phyloP scores from a whole-genome alignment of 2,797 vertebrate species.

The Gambusia yucatana region DNA sequence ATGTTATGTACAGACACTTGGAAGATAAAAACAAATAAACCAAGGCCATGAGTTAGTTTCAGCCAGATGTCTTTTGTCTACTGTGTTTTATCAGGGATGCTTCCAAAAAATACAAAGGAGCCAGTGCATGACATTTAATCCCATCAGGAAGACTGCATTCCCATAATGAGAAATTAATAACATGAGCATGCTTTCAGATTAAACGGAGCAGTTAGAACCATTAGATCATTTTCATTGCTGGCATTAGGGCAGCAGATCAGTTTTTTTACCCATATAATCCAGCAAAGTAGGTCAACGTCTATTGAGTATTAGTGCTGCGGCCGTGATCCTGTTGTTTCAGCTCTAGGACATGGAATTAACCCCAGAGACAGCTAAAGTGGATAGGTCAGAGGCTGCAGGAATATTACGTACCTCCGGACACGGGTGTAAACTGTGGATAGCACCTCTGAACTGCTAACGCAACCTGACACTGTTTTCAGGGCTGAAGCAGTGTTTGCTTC shows the following conservation, averaged over 20 bases:
- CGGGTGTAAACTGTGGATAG: constrained; percentile 57
- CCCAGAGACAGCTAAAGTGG: constrained; percentile 77
- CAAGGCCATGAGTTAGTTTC: constrained; percentile 55
- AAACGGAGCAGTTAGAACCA: constrained; percentile 83
- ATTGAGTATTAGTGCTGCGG: constrained; percentile 85
- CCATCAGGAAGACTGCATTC: constrained; percentile 83
- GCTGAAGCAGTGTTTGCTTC: constrained; percentile 37
- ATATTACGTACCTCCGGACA: constrained; percentile 71
- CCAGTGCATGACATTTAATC: constrained; percentile 76
- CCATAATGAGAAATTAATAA: constrained; percentile 87
- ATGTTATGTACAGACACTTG: constrained; percentile 28
- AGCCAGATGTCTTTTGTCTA: constrained; percentile 75
- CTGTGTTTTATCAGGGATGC: constrained; percentile 70
- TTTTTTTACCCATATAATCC: constrained; percentile 77
- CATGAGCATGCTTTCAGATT: constrained; percentile 84
- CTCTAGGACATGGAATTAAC: constrained; percentile 83
- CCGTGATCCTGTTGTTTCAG: constrained; percentile 86
- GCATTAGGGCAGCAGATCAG: constrained; percentile 82
- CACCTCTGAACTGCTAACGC: constrained; percentile 67
- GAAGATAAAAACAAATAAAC: constrained; percentile 69
- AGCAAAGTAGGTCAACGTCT: constrained; percentile 86
- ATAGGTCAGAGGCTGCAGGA: constrained; percentile 80
- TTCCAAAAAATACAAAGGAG: constrained; percentile 73
- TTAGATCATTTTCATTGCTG: constrained; percentile 86
- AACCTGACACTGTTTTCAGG: constrained; percentile 67